These are phyloP conservation scores for Plutella xylostella DNA, from an alignment of 2,888 invertebrate genomes.

Conservation along the genomic window DNA sequence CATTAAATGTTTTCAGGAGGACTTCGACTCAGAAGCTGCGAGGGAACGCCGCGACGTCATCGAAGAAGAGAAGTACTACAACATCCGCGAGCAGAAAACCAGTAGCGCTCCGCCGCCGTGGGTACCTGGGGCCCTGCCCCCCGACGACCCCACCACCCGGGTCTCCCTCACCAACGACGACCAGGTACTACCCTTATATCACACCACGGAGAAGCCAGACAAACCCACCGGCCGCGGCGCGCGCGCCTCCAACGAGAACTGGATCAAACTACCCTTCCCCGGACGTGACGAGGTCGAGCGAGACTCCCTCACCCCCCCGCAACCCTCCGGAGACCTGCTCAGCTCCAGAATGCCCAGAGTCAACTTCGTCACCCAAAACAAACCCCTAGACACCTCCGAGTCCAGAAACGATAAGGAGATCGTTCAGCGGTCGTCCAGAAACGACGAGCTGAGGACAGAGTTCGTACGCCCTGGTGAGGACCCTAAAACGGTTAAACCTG, in stretches of 20 bases:
- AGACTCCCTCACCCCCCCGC: slow-evolving; percentile 61
- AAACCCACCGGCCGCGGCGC: slow-evolving; percentile 71
- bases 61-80: slow-evolving; percentile 59
- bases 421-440: slow-evolving; percentile 48
- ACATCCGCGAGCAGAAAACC: slow-evolving; percentile 34
- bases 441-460: slow-evolving; percentile 55
- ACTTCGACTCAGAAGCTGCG: slow-evolving; percentile 30
- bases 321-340: slow-evolving; percentile 64
- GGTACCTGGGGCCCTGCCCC: slow-evolving; percentile 51
- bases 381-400: slow-evolving; percentile 59
- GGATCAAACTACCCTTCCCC: slow-evolving; percentile 71
- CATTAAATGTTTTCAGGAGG: slow-evolving; percentile 35
- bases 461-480: slow-evolving; percentile 54
- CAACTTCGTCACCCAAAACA: slow-evolving; percentile 75
- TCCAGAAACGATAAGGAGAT: slow-evolving; percentile 62
- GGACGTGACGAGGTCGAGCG: slow-evolving; percentile 37
- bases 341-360: slow-evolving; percentile 73
- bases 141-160: slow-evolving; percentile 52
- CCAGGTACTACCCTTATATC: slow-evolving; percentile 36
- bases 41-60: slow-evolving; percentile 57
- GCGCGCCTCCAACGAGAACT: slow-evolving; percentile 70
- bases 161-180: slow-evolving; percentile 42
- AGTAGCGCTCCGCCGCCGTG: slow-evolving; percentile 39
- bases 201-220: slow-evolving; percentile 58
- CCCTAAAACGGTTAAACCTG: slow-evolving; percentile 31